A percentile compares a stretch with the other conserved stretches of the same genome.
These are phyloP conservation scores for Vulpes lagopus DNA, from an alignment of 2,113 vertebrate species.

Conservation along the genomic window DNA sequence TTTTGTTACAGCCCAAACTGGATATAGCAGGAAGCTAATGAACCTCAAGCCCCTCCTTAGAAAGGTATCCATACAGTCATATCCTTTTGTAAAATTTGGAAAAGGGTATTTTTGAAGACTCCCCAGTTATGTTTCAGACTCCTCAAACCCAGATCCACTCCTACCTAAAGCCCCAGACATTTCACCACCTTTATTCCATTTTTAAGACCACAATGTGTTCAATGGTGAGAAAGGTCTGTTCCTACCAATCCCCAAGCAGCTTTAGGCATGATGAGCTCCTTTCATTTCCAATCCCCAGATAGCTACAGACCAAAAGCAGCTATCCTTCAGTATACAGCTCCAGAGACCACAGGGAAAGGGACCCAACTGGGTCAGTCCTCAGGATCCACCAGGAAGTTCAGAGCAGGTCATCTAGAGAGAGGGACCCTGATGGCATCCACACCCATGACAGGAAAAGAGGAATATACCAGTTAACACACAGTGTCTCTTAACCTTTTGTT, in stretches of 20 bases:
- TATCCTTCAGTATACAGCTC: background rate
- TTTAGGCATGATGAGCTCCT: background rate
- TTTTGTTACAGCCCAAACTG: background rate
- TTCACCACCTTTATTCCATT: background rate
- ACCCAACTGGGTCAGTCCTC: background rate
- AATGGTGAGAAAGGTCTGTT: background rate
- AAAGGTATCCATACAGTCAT: background rate
- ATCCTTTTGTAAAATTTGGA: background rate
- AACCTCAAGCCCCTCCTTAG: background rate
- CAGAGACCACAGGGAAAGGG: background rate
- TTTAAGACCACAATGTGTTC: background rate
- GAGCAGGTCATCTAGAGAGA: background rate
- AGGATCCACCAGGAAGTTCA: background rate
- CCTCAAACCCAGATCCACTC: background rate
- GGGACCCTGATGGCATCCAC: background rate
- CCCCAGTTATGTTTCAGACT: background rate
- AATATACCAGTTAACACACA: accelerated
- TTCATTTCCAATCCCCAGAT: background rate
- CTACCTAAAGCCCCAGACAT: background rate
- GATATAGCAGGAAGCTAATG: background rate
- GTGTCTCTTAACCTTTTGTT: background rate
- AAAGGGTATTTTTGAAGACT: background rate
- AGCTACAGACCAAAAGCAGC: background rate
- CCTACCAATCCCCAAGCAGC: background rate
- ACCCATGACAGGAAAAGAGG: background rate